These are phyloP conservation scores for Stegana nigrithorax DNA, from an alignment of 2,888 invertebrate species.

Conservation along the genomic window DNA sequence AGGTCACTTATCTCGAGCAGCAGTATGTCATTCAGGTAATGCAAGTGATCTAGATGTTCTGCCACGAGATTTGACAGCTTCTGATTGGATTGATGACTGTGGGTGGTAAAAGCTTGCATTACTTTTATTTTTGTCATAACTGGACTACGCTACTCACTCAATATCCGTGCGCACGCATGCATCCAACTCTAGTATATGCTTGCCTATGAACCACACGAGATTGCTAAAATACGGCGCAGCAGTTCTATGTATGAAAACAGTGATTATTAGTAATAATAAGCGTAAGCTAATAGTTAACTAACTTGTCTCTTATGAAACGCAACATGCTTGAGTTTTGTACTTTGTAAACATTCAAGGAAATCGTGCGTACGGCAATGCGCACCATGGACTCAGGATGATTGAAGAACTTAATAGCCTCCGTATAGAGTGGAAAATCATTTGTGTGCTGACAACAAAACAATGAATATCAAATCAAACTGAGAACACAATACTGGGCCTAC, in stretches of 20 bases:
- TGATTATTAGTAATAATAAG: too few species aligned
- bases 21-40: conserved; percentile 96
- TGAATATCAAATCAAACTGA: not conserved
- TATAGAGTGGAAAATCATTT: conserved; percentile 98
- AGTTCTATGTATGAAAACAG: conserved; percentile 74
- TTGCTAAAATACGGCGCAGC: conserved; percentile 99
- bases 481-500: conserved; percentile 46
- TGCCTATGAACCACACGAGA: conserved; percentile 98
- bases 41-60: conserved; percentile 96
- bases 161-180: conserved; percentile 94
- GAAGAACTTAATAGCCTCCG: conserved; percentile 99
- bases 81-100: conserved; percentile 90
- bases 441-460: conserved; percentile 76
- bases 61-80: conserved; percentile 94
- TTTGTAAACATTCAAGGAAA: conserved; percentile 96
- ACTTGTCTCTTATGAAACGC: conserved; percentile 91
- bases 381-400: conserved; percentile 99
- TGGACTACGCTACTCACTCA: conserved; percentile 75
- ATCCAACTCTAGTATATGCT: conserved; percentile 95
- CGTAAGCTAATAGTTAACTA: conserved; percentile 37
- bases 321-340: conserved; percentile 96
- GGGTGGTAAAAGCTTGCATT: not conserved
- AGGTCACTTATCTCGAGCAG: conserved; percentile 91
- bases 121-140: not conserved
- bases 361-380: conserved; percentile 95